phyloP scores from a whole-genome alignment of 2,797 vertebrate genomes.

The Gouania willdenowi region DNA sequence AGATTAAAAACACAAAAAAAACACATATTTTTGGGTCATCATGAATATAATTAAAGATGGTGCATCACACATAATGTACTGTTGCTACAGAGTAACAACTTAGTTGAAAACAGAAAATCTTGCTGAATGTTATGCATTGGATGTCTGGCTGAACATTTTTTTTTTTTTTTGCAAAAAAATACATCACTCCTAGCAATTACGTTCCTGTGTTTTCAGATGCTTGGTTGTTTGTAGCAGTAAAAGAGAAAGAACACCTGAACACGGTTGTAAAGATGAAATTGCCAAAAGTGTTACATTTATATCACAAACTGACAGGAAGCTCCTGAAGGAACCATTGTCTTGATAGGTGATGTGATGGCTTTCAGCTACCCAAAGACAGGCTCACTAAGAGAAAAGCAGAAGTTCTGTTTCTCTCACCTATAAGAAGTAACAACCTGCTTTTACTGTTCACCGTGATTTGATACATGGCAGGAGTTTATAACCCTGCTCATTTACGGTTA shows the following conservation, averaged over 20 bases:
- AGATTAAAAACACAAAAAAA: no score
- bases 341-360: constrained; percentile 25
- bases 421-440: constrained; percentile 1
- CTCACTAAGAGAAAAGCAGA: background rate
- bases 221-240: background rate
- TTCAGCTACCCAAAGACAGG: constrained; percentile 18
- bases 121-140: no score
- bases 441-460: no score
- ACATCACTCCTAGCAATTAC: constrained; percentile 1
- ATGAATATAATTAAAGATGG: no score
- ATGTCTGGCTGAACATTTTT: no score
- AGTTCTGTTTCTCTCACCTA: background rate
- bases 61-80: no score
- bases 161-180: background rate
- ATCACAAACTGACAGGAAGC: constrained; percentile 14
- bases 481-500: no score
- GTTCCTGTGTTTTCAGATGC: background rate
- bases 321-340: constrained; percentile 21
- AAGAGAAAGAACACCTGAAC: constrained; percentile 3
- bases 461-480: no score
- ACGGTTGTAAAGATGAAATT: constrained; percentile 5
- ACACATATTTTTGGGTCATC: no score
- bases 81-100: no score
- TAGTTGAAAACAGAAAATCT: no score
- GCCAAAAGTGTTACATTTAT: constrained; percentile 31